These are phyloP conservation scores for Protobothrops mucrosquamatus DNA, from an alignment of 2,113 vertebrate species.

Conservation along the genomic window DNA sequence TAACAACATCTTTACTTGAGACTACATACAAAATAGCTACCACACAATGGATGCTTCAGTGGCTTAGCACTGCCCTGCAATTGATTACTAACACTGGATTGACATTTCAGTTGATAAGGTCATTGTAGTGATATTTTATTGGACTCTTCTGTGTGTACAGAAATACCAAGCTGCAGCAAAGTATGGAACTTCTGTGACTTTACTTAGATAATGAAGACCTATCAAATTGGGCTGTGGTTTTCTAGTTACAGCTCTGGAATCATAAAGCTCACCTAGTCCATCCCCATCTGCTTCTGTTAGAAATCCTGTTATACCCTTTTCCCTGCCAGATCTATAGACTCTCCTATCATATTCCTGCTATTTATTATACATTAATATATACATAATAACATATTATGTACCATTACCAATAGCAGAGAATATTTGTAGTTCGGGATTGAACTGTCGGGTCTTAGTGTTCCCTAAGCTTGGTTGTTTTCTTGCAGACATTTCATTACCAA, in stretches of 20 bases:
- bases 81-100: not conserved
- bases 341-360: not conserved
- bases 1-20: not conserved
- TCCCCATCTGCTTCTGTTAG: not conserved
- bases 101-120: not conserved
- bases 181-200: not conserved
- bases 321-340: too few relatives aligned
- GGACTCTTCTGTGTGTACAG: not conserved
- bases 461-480: not conserved
- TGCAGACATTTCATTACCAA: not conserved
- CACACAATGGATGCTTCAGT: not conserved
- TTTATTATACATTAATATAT: not conserved
- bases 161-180: not conserved
- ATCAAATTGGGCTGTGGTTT: not conserved
- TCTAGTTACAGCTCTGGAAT: not conserved
- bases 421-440: not conserved
- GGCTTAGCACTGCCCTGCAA: not conserved
- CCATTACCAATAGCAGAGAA: not conserved
- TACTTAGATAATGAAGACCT: not conserved
- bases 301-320: not conserved
- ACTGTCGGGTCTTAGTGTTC: not conserved
- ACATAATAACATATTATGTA: not conserved
- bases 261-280: not conserved
- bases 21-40: not conserved
- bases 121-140: not conserved